Base-by-base conservation (phyloP, 2,888 invertebrate species). In the Dinocampus coccinellae region DNA sequence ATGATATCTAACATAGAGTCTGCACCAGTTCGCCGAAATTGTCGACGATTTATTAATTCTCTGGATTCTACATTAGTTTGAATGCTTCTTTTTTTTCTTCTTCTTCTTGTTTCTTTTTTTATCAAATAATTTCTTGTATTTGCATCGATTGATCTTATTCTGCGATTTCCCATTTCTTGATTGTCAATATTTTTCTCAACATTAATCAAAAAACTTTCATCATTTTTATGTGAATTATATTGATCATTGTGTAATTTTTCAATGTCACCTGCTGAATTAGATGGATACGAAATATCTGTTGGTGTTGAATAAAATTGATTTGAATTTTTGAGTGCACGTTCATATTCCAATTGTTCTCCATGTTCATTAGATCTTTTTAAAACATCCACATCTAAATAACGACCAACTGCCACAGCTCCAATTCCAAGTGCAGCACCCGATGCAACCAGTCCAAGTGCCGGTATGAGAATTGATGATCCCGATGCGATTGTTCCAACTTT, bases 351-450 rank as follows among this genome's bases (percentile, higher is more conserved):
- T 78, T 89, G 89, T 52, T 90, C 89, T 0, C 89, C 78, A 33
- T 88, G 88, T 6, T 89, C 72, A 80, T 88, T 68, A 81, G 84
- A 89, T n/a, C 89, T 88, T 60, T 91, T 90, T 87, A 92, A 89
- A 20, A 92, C 86, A 78, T 92, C 92, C 0, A 91, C 91, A 77
- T 92, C 92, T 9, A 94, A 87, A 73, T 93, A 91, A 76, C 93
- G 89, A 9, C 94, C 94, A 73, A 95, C 91, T 0, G 94, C 94
- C 0, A 94, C 93, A 0, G 94, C 94, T 4, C 94, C 94, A n/a
- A 95, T 90, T 0, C 94, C 94, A 26, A 95, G 86, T 1, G 95
- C 95, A 0, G 95, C 94, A 13, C 95, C 94, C n/a, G 94, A 94
- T 10, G 94, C 94, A 81, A 95, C 92, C 6, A 94, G 87, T 3